A percentile compares a stretch with the other conserved stretches of the same genome.
These are phyloP conservation scores for Lepus timidus DNA, from an alignment of 2,113 vertebrate genomes.

Conservation along the genomic window DNA sequence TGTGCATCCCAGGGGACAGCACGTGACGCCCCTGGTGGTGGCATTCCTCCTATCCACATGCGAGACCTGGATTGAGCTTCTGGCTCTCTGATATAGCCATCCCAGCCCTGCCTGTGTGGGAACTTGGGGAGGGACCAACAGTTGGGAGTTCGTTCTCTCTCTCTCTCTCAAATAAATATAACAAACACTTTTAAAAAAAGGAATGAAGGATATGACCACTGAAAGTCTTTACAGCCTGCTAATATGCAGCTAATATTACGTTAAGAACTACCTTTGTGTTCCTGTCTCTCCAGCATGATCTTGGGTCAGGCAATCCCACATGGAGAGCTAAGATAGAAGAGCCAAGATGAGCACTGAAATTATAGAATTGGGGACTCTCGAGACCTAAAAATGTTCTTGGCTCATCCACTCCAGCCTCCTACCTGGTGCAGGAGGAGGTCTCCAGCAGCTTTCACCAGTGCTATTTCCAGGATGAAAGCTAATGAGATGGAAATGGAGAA, in stretches of 20 bases:
- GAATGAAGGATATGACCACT: no score
- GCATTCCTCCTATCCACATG: no score
- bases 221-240: neutral
- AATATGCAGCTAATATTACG: neutral
- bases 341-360: accelerated
- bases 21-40: no score
- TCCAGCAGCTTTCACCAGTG: neutral
- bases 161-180: no score
- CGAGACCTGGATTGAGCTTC: no score
- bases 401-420: neutral
- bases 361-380: neutral
- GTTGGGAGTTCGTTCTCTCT: no score
- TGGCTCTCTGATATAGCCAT: no score
- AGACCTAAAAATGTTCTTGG: neutral
- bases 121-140: no score
- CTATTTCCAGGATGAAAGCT: neutral
- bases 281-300: neutral
- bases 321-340: neutral
- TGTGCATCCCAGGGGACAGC: no score
- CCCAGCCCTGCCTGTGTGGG: no score
- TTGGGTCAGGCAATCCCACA: accelerated
- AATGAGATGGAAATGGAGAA: neutral
- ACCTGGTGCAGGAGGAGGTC: neutral
- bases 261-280: neutral
- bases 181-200: no score